These are phyloP conservation scores for Melanostoma scalare DNA, from an alignment of 2,888 invertebrate genomes.

Conservation along the genomic window DNA sequence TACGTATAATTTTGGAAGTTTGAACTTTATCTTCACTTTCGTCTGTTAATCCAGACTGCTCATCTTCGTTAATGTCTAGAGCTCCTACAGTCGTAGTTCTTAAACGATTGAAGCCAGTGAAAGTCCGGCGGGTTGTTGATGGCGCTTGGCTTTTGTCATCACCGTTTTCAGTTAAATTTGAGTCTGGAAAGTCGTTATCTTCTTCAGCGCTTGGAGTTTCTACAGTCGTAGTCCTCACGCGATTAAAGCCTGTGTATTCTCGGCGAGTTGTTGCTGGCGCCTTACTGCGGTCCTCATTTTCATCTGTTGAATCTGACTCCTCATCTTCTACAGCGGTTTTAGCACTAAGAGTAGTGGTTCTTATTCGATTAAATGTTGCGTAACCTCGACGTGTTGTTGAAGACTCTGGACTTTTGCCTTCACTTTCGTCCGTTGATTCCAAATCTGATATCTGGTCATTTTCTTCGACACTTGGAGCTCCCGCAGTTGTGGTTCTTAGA, in stretches of 20 bases:
- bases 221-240: constrained; percentile 11
- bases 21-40: constrained; percentile 2
- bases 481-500: constrained; percentile 33
- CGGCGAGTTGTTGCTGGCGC: constrained; percentile 4
- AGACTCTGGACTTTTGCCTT: not conserved
- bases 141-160: constrained; percentile 32
- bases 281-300: too few relatives aligned
- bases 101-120: constrained; percentile 64
- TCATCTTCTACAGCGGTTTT: not conserved
- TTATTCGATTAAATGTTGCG: constrained; percentile 12
- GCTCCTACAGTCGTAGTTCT: constrained; percentile 48
- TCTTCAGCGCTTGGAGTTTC: not conserved
- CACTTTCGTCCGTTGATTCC: not conserved
- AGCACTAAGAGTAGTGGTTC: constrained; percentile 25
- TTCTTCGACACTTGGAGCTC: not conserved
- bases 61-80: constrained; percentile 14
- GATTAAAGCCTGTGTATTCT: constrained; percentile 25
- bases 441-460: too few relatives aligned
- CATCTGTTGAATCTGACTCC: not conserved
- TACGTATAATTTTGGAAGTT: constrained; percentile 15
- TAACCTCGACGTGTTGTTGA: constrained; percentile 19
- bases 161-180: constrained; percentile 25
- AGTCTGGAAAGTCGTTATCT: not conserved
- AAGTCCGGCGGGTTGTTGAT: constrained; percentile 58
- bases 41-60: constrained; percentile 28